A percentile compares a stretch with the other conserved stretches of the same genome.
Conservation (phyloP, 2,113 vertebrate genomes). For the Gallinago paraguaiae region DNA sequence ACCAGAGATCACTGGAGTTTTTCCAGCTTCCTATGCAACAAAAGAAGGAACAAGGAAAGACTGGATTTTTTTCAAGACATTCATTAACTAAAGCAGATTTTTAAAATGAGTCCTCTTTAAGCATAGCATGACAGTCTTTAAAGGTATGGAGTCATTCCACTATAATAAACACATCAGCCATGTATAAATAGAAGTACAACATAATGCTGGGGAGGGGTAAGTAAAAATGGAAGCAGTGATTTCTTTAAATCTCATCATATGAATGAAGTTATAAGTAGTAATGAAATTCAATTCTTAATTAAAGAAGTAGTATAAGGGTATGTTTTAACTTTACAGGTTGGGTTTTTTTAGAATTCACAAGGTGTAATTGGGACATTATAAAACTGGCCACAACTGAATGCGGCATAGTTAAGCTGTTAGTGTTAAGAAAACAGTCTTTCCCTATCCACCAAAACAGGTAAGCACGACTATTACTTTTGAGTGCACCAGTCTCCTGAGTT, state of each 20-base stretch:
- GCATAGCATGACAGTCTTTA: neutral
- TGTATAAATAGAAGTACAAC: neutral
- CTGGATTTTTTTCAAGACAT: neutral
- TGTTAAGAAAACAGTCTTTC: neutral
- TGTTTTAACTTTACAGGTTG: neutral
- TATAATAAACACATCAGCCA: neutral
- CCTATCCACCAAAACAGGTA: neutral
- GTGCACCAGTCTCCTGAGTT: neutral
- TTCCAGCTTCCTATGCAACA: neutral
- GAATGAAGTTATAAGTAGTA: neutral
- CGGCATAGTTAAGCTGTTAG: neutral
- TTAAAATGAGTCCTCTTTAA: neutral
- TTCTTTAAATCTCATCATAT: neutral
- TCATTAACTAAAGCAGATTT: neutral
- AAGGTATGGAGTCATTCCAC: neutral
- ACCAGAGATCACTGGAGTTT: neutral
- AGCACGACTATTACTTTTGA: neutral
- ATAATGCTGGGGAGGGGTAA: too few relatives aligned
- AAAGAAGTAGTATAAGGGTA: neutral
- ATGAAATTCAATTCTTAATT: neutral
- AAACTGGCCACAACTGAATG: neutral
- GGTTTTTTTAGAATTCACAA: neutral
- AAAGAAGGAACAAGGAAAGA: neutral
- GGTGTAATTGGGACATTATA: neutral
- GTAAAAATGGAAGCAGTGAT: neutral